Conservation (phyloP, 2,113 vertebrate species). For the Cynoglossus semilaevis region DNA sequence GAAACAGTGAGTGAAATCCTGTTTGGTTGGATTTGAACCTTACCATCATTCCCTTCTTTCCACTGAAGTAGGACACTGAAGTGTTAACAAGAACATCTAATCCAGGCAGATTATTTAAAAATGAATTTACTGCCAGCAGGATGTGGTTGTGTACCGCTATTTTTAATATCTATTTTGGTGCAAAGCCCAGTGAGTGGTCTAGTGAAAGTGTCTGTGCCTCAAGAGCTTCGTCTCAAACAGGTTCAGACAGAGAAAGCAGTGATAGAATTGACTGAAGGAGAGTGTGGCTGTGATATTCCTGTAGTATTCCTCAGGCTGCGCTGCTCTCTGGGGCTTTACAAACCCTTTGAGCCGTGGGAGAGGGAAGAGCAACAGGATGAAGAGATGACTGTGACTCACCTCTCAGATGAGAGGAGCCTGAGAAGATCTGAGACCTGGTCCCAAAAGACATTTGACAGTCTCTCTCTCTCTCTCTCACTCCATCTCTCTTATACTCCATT, state of each 20-base stretch:
- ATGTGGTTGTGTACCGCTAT: constrained; percentile 34
- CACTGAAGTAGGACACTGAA: constrained; percentile 31
- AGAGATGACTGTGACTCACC: constrained; percentile 61
- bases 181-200: constrained; percentile 37
- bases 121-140: constrained; percentile 35
- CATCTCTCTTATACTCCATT: too few relatives aligned
- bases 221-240: constrained; percentile 44
- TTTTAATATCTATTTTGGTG: constrained; percentile 41
- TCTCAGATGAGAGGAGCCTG: constrained; percentile 53
- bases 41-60: constrained; percentile 1
- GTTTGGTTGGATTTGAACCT: constrained; percentile 8
- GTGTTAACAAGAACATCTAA: constrained; percentile 23
- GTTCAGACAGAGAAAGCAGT: constrained; percentile 36
- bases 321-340: constrained; percentile 46
- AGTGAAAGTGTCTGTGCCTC: constrained; percentile 23
- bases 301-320: constrained; percentile 50
- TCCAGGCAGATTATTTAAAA: constrained; percentile 21
- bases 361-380: constrained; percentile 44
- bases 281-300: constrained; percentile 43
- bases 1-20: not conserved
- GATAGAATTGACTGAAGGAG: constrained; percentile 37
- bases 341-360: constrained; percentile 50
- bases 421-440: constrained; percentile 53
- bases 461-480: constrained; percentile 15
- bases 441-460: constrained; percentile 51